Percentiles rank a stretch among this genome's conserved stretches.
Conservation (phyloP, 2,888 invertebrate genomes). For the Dinocampus coccinellae region DNA sequence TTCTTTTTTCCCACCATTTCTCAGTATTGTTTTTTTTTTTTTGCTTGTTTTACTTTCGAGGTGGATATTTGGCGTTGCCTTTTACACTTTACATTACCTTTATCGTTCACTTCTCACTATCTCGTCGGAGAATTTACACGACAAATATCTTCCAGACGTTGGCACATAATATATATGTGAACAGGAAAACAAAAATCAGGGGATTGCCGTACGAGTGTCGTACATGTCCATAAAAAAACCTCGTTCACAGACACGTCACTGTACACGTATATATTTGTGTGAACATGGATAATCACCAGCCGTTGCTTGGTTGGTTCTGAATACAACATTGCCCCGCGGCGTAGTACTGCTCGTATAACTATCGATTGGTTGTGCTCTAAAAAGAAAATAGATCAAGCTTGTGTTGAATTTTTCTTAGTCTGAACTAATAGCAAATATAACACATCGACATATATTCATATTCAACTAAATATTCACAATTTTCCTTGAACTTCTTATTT, state of each 20-base stretch:
- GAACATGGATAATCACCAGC: neutral
- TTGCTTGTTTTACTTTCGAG: too few species aligned
- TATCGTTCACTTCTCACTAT: neutral
- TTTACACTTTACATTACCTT: neutral
- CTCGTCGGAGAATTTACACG: neutral
- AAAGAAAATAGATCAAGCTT: constrained; percentile 53
- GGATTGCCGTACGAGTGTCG: neutral
- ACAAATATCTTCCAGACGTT: neutral
- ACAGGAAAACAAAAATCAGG: neutral
- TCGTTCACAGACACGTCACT: neutral
- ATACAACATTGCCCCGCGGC: constrained; percentile 10
- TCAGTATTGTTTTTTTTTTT: too few species aligned
- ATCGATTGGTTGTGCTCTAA: constrained; percentile 49
- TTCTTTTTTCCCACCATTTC: too few species aligned
- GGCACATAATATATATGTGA: neutral
- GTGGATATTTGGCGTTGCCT: neutral
- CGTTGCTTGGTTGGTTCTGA: constrained; percentile 27
- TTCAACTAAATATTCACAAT: neutral
- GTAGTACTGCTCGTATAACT: constrained; percentile 36
- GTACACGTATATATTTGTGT: neutral
- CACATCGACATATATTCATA: neutral
- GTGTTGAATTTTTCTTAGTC: constrained; percentile 8
- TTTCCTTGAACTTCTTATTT: neutral
- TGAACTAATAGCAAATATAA: constrained; percentile 2
- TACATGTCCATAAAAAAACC: constrained; percentile 22